Percentiles rank a stretch among this genome's conserved stretches.
Evolutionary conservation across 2,113 vertebrate genomes (phyloP).

Genomic region (Rhinopomastus cyanomelas): DNA sequence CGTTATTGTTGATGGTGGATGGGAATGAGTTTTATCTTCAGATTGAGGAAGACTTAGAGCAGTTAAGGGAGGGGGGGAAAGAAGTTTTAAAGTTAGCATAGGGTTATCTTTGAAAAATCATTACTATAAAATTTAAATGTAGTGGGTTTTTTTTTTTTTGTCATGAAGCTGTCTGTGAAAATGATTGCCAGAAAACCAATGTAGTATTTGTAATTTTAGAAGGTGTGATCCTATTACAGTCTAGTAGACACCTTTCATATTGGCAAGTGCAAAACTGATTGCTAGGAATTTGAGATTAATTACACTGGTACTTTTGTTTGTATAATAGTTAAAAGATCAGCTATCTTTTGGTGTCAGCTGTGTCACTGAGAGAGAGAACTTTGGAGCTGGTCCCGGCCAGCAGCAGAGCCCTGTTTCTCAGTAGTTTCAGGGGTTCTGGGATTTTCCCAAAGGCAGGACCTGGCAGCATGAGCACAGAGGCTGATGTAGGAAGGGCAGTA

Average conservation of each 20-base stretch:
- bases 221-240: background rate
- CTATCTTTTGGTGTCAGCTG: background rate
- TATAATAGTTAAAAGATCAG: background rate
- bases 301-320: background rate
- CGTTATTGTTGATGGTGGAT: background rate
- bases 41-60: background rate
- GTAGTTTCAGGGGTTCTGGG: too few species aligned
- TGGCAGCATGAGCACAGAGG: too few species aligned
- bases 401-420: too few species aligned
- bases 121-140: background rate
- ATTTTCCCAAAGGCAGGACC: too few species aligned
- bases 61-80: background rate
- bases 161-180: slow-evolving; percentile 76
- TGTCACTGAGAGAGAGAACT: too few species aligned
- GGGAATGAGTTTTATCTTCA: background rate
- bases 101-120: background rate
- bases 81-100: accelerated
- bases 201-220: background rate
- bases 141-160: background rate
- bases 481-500: too few species aligned
- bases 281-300: background rate
- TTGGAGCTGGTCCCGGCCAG: too few species aligned
- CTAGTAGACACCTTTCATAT: background rate
- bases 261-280: background rate
- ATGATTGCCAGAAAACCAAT: slow-evolving; percentile 63